These are phyloP conservation scores for Polydrusus pterygomalis DNA, from an alignment of 2,888 invertebrate species.

Conservation along the genomic window DNA sequence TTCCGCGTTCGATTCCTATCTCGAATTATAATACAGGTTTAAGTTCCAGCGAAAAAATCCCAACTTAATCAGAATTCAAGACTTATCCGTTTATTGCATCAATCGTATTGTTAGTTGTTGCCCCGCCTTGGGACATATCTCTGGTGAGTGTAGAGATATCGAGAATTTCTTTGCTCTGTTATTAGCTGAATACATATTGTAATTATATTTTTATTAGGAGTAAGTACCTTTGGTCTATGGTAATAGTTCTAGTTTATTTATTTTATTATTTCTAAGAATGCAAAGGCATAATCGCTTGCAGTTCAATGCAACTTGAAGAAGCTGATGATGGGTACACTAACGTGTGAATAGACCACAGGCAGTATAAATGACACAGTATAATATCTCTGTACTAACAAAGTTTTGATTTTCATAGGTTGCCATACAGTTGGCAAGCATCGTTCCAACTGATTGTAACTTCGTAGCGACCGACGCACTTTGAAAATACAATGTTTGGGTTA, in stretches of 20 bases:
- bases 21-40: constrained; percentile 48
- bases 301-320: too few species aligned
- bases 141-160: constrained; percentile 45
- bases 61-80: constrained; percentile 55
- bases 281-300: too few species aligned
- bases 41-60: constrained; percentile 42
- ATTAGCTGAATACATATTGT: constrained; percentile 56
- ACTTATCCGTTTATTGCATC: constrained; percentile 56
- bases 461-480: too few species aligned
- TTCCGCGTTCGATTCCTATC: constrained; percentile 56
- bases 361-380: too few species aligned
- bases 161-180: constrained; percentile 48
- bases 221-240: background rate
- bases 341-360: background rate
- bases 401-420: too few species aligned
- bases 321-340: background rate
- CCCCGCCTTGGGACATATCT: constrained; percentile 53
- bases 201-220: constrained; percentile 32
- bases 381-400: too few species aligned
- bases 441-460: too few species aligned
- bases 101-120: constrained; percentile 55
- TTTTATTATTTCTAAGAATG: background rate
- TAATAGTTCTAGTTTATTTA: background rate
- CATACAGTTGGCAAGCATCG: too few species aligned
- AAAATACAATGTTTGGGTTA: too few species aligned